A percentile compares a stretch with the other conserved stretches of the same genome.
Evolutionary conservation across 2,888 invertebrate species (phyloP).

Genomic region (Agrypnus murinus): DNA sequence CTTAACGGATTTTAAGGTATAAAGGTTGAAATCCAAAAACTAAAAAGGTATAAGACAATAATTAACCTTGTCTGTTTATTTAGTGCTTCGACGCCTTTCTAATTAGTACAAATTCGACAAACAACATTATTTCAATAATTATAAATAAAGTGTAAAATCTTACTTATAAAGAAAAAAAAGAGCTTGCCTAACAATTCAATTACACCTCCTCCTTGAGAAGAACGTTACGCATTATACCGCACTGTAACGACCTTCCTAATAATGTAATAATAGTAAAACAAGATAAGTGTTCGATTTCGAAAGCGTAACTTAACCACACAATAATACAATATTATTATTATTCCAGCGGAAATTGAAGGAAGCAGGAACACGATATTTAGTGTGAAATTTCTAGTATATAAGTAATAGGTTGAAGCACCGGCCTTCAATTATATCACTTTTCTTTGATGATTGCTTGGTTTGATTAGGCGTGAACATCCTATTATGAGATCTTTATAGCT

Average conservation of each 20-base stretch:
- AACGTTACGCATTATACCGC: conserved; percentile 4
- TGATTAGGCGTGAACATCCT: too few relatives aligned
- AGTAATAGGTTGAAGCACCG: too few relatives aligned
- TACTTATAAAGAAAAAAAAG: too few relatives aligned
- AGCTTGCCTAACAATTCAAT: background rate
- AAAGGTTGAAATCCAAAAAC: too few relatives aligned
- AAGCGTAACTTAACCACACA: conserved; percentile 13
- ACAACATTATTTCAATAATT: background rate
- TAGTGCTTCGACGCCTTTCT: background rate
- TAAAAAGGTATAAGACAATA: too few relatives aligned
- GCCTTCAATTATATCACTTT: too few relatives aligned
- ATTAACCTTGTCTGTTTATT: too few relatives aligned
- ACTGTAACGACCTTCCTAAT: conserved; percentile 10
- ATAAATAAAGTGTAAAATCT: background rate
- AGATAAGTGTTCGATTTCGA: conserved; percentile 15
- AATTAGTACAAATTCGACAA: background rate
- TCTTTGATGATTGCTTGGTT: too few relatives aligned
- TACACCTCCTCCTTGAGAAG: background rate
- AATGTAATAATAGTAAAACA: too few relatives aligned
- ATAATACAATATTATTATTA: background rate
- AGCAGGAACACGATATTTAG: conserved; percentile 12
- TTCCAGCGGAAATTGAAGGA: background rate
- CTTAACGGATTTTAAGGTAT: too few relatives aligned
- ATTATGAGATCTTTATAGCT: too few relatives aligned
- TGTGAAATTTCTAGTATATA: background rate